phyloP scores from a whole-genome alignment of 2,888 invertebrate species.

The Latrodectus elegans region DNA sequence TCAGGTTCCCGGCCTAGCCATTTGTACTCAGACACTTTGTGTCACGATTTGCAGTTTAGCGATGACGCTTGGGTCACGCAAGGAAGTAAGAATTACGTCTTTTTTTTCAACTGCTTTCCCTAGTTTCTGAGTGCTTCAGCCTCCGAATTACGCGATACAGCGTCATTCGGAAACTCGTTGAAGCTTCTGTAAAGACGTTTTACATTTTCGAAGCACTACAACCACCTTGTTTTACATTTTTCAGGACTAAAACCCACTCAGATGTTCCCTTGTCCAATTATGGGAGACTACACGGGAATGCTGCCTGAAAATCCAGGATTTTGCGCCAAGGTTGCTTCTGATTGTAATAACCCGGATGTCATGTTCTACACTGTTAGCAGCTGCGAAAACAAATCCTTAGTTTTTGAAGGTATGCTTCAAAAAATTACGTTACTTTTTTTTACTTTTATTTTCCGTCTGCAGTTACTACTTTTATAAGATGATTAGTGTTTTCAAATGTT shows the following conservation, averaged over 20 bases:
- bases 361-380: slow-evolving; percentile 82
- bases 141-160: not conserved
- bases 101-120: not conserved
- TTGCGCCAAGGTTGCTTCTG: slow-evolving; percentile 81
- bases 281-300: slow-evolving; percentile 81
- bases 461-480: not conserved
- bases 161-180: not conserved
- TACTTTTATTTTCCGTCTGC: not conserved
- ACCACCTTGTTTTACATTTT: not conserved
- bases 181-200: not conserved
- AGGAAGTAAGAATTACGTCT: slow-evolving; percentile 78
- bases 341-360: slow-evolving; percentile 80
- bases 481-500: too few species aligned
- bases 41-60: slow-evolving; percentile 77
- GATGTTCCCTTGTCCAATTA: slow-evolving; percentile 79
- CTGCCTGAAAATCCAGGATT: slow-evolving; percentile 79
- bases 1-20: slow-evolving; percentile 62
- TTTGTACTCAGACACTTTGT: slow-evolving; percentile 75
- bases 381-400: slow-evolving; percentile 78
- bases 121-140: not conserved
- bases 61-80: slow-evolving; percentile 80
- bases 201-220: not conserved
- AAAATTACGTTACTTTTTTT: not conserved
- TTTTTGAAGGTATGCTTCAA: slow-evolving; percentile 79
- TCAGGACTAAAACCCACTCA: slow-evolving; percentile 39